Conservation (phyloP, 2,888 invertebrate genomes). For the Ellobium chinense region DNA sequence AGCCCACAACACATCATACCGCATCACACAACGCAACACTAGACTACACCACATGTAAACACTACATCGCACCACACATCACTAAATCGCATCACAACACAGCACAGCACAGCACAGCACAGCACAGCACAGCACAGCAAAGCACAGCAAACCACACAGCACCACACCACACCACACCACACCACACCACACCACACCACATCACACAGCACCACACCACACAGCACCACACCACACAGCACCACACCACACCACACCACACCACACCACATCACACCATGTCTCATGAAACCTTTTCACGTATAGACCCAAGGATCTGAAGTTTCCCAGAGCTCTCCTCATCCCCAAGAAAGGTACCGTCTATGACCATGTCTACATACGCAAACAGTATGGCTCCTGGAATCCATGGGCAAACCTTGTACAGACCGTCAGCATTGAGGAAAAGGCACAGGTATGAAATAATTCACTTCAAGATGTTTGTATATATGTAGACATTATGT, state of each 20-base stretch:
- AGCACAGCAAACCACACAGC: background rate
- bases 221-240: conserved; percentile 31
- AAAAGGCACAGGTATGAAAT: conserved; percentile 68
- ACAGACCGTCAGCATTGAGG: conserved; percentile 69
- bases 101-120: background rate
- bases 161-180: background rate
- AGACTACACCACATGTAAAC: background rate
- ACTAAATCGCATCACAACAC: background rate
- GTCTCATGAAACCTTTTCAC: too few relatives aligned
- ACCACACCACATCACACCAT: conserved; percentile 23
- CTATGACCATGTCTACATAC: conserved; percentile 76
- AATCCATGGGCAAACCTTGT: conserved; percentile 72
- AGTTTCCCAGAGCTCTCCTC: conserved; percentile 72
- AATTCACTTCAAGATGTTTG: background rate
- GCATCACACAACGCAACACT: background rate
- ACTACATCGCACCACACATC: background rate
- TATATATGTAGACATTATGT: too few relatives aligned
- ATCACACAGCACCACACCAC: conserved; percentile 16
- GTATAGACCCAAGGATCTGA: conserved; percentile 76
- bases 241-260: conserved; percentile 32
- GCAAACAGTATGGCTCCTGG: conserved; percentile 75
- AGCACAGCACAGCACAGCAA: background rate
- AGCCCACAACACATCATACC: background rate
- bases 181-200: conserved; percentile 1
- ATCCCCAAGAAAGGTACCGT: conserved; percentile 77